Evolutionary conservation across 37 sponge, comb jelly and placozoan species (phyloP).

Genomic region (Amphimedon queenslandica): DNA sequence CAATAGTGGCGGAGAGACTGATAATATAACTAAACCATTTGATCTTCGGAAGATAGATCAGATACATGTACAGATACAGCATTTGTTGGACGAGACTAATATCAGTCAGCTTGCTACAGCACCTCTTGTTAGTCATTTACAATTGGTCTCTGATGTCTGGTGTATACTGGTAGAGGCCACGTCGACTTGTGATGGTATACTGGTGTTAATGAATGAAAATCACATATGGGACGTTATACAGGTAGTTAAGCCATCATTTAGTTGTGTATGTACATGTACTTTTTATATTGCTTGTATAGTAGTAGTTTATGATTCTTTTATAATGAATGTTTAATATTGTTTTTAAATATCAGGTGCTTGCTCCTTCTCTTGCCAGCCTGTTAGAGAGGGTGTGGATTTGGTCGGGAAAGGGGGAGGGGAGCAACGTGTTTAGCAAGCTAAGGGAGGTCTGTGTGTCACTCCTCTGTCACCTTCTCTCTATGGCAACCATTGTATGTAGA

Average conservation of each 20-base stretch:
- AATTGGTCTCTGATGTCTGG: constrained; percentile 39
- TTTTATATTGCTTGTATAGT: no score
- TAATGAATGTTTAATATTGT: background rate
- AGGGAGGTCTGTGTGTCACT: constrained; percentile 27
- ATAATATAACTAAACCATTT: background rate
- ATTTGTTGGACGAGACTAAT: constrained; percentile 19
- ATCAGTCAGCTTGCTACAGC: constrained; percentile 14
- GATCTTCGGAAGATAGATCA: constrained; percentile 14
- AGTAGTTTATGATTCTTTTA: no score
- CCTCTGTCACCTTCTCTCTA: constrained; percentile 20
- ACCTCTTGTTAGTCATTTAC: constrained; percentile 28
- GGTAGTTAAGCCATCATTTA: no score
- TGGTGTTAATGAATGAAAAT: constrained; percentile 22
- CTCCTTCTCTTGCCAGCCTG: constrained; percentile 22
- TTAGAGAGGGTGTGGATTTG: constrained; percentile 25
- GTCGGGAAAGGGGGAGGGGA: background rate
- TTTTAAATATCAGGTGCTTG: background rate
- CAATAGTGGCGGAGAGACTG: background rate
- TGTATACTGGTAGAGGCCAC: constrained; percentile 9
- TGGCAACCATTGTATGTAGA: constrained; percentile 35
- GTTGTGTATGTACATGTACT: no score
- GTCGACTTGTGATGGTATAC: background rate
- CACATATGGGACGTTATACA: constrained; percentile 39
- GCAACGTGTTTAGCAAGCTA: constrained; percentile 4
- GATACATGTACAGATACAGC: constrained; percentile 20